Evolutionary conservation across 30 jellyfish, hydroid and myxozoan species (phyloP), one percentile per base, ranked within the genome.

Genomic region (Mastigias papua): DNA sequence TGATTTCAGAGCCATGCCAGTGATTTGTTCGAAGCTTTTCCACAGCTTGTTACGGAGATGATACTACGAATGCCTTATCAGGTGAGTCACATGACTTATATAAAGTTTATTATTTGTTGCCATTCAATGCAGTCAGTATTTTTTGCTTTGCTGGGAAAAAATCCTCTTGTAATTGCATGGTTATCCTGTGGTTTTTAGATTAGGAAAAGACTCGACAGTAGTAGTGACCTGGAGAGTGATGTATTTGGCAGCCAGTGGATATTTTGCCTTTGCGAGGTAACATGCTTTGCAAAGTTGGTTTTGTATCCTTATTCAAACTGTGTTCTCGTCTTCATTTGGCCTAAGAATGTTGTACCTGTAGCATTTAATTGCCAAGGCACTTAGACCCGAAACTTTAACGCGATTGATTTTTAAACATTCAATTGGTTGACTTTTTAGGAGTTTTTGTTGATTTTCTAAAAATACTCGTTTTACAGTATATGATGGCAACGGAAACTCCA

Each of bases 41-140:
- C 99, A 21, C 99, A 95, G 46, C 84, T 95, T 61, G 97, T 95
- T 11, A 88, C 99, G 0, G 99, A 95, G 82, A 95, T 95, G 98
- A 83, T 90, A 31, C 87, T 95, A 6, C 91, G 99, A 30, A 66
- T 95, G 69, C 99, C 99, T 8, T 95, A 95, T 70, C 99, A 95
- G 99, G 99, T 94, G 27, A 30, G 67, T 21, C 50, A 34, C 16
- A 57, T 42, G n/a, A n/a, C n/a, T 23, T 57, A 17, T 19, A 17
- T 57, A 17, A 6, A 3, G 19, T 57, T 4, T 6, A 57, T 23
- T 6, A 57, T 57, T 6, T 6, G 23, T 3, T 6, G 0, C 69
- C 30, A 57, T 57, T 3, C 19, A 57, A 57, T 10, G 17, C 19
- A 23, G 19, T 6, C 27, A n/a, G n/a, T 57, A 57, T 42, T 42